Base-by-base conservation (phyloP, 2,888 invertebrate genomes). In the Pandemis corylana region DNA sequence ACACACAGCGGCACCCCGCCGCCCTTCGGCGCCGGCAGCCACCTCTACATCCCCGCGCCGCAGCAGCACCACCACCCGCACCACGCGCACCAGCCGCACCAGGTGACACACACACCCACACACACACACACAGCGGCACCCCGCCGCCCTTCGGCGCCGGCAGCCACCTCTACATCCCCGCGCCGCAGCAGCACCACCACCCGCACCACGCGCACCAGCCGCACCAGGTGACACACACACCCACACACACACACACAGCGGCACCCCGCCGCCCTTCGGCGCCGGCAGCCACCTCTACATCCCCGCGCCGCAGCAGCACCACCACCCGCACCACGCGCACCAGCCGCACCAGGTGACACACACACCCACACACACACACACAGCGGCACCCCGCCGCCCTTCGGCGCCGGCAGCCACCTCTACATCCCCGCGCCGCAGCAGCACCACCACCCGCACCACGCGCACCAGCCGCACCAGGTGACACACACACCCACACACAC, bases 1-100 rank as follows among this genome's bases (percentile, higher is more conserved):
- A n/a, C n/a, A n/a, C 98, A 98, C 93, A 97, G 97, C 85, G 98
- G 97, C 83, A 98, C 98, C 77, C 98, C 98, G 76, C 98, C 98
- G 68, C 98, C 98, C 61, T 98, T 98, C 93, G 97, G 97, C 85
- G 95, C 95, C 78, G 95, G 95, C 80, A 91, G 95, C 75, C 96
- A 96, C 85, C 95, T 97, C 81, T 97, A 96, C 94, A 96, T 97
- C 89, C 96, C 96, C 87, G 96, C 96, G 85, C 92, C 90, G 82
- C 93, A 91, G 84, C 88, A 89, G 77, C 91, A 89, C 79, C 93
- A 96, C 84, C 96, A 96, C 91, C 84, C 82, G 81, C 87, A 84
- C 75, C 87, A 84, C 79, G 86, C 82, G 82, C 91, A 91, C 82
- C 90, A 90, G 89, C 89, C 89, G 77, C 96, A 95, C 93, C 96